phyloP scores from a whole-genome alignment of 1,140 invertebrate genomes.

The Pogonomyrmex californicus region DNA sequence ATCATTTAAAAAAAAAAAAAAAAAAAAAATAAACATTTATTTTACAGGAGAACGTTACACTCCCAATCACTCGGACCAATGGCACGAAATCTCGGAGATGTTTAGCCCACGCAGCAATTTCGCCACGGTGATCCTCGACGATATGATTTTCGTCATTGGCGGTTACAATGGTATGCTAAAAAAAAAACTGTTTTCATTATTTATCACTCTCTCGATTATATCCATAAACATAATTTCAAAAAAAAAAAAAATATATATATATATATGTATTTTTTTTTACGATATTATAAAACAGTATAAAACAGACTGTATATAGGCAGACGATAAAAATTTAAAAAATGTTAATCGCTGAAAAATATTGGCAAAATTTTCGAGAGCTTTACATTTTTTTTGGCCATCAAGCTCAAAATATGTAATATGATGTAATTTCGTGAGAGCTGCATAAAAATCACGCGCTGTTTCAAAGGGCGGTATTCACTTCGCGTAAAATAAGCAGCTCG shows the following conservation, averaged over 20 bases:
- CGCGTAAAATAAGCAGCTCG: constrained; percentile 20
- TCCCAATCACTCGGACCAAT: constrained; percentile 86
- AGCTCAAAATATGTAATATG: background rate
- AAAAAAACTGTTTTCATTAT: background rate
- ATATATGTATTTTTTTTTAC: background rate
- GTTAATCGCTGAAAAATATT: background rate
- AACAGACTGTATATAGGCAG: too few relatives aligned
- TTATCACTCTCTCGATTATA: background rate
- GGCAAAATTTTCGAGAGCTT: background rate
- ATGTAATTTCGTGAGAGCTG: background rate
- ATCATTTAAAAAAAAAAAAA: background rate
- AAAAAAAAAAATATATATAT: too few relatives aligned
- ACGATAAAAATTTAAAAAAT: background rate
- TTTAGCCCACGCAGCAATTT: constrained; percentile 95
- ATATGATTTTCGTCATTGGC: constrained; percentile 93
- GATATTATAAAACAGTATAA: too few relatives aligned
- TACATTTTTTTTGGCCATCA: background rate
- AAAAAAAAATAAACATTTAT: constrained; percentile 41
- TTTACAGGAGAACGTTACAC: constrained; percentile 91
- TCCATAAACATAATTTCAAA: background rate
- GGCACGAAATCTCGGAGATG: constrained; percentile 93
- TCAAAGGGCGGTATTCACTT: background rate
- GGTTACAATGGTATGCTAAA: constrained; percentile 91
- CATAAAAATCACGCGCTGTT: background rate
- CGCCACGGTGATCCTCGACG: constrained; percentile 92